Conservation (phyloP, 2,888 invertebrate genomes). For the Pegoplata infirma region DNA sequence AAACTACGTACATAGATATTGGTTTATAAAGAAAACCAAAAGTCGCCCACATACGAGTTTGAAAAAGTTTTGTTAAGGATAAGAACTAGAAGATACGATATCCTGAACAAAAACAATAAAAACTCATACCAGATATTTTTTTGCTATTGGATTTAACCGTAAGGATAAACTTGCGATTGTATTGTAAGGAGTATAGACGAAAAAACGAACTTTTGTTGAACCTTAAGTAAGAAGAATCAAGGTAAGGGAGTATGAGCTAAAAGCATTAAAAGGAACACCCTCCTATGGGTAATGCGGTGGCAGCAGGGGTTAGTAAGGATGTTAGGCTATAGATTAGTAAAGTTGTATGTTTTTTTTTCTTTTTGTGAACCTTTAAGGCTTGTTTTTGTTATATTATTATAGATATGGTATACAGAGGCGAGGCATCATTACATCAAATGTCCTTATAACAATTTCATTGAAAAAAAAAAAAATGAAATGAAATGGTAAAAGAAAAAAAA, state of each 20-base stretch:
- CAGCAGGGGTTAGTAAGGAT: background rate
- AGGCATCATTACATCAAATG: conserved; percentile 48
- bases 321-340: conserved; percentile 19
- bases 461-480: conserved; percentile 20
- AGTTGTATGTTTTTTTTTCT: conserved; percentile 13
- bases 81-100: conserved; percentile 20
- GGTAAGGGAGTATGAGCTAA: background rate
- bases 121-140: conserved; percentile 12
- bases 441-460: conserved; percentile 27
- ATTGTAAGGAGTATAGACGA: conserved; percentile 19
- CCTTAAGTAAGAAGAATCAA: background rate
- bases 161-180: conserved; percentile 15
- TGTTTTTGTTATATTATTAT: conserved; percentile 4
- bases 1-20: background rate
- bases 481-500: conserved; percentile 6
- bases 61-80: conserved; percentile 45
- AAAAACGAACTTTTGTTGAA: conserved; percentile 21
- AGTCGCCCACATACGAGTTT: conserved; percentile 56
- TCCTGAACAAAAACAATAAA: conserved; percentile 32
- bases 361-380: conserved; percentile 38
- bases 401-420: background rate
- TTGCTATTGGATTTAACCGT: conserved; percentile 5
- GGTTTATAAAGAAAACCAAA: conserved; percentile 48
- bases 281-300: too few relatives aligned
- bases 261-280: too few relatives aligned